These are phyloP conservation scores for Thysanoteuthis rhombus DNA, from an alignment of 2,888 invertebrate species.

Conservation along the genomic window DNA sequence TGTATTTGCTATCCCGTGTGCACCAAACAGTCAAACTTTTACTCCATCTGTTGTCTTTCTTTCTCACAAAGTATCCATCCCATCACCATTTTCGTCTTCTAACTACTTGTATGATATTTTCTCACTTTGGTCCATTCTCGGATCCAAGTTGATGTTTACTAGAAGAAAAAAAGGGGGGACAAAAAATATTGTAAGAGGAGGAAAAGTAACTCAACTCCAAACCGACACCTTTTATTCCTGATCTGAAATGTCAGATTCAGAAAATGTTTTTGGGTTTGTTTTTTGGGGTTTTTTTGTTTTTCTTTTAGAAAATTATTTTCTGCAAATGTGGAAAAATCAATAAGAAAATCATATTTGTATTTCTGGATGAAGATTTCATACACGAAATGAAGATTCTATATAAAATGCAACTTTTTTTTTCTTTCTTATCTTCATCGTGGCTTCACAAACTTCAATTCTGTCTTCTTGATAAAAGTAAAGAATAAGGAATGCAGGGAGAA, in stretches of 20 bases:
- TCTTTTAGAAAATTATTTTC: neutral
- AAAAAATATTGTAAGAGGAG: too few relatives aligned
- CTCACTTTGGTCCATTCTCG: too few relatives aligned
- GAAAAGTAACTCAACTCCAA: too few relatives aligned
- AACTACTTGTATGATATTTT: too few relatives aligned
- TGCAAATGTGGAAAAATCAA: neutral
- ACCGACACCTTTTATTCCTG: neutral
- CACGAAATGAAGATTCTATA: too few relatives aligned
- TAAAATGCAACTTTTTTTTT: too few relatives aligned
- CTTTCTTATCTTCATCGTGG: neutral
- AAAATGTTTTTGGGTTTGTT: neutral
- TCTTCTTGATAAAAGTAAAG: neutral
- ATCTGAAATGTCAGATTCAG: neutral
- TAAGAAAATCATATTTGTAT: neutral
- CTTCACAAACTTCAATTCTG: neutral
- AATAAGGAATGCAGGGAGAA: neutral
- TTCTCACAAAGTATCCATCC: too few relatives aligned
- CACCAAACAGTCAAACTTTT: too few relatives aligned
- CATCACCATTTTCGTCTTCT: too few relatives aligned
- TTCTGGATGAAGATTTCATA: neutral
- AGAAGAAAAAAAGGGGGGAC: too few relatives aligned
- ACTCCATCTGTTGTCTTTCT: too few relatives aligned
- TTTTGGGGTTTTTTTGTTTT: neutral
- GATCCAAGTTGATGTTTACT: neutral
- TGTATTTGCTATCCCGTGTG: too few relatives aligned